Conservation (phyloP, 2,888 invertebrate genomes). For the Cotesia congregata region DNA sequence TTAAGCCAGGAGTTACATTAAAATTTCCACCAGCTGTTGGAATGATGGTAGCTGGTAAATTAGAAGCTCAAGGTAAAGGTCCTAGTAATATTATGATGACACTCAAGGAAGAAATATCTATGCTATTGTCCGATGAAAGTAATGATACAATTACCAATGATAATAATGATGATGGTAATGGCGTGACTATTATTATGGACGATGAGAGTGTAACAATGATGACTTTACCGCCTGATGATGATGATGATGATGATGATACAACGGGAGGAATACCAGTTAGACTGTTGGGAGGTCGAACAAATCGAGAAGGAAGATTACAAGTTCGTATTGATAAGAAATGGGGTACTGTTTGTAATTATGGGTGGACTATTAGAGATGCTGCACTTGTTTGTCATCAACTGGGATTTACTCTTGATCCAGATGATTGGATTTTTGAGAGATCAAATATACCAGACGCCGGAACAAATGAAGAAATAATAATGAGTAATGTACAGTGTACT, state of each 20-base stretch:
- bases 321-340: conserved; percentile 88
- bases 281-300: conserved; percentile 84
- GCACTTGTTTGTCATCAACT: conserved; percentile 96
- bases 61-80: conserved; percentile 85
- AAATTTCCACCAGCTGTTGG: conserved; percentile 94
- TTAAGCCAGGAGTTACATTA: conserved; percentile 90
- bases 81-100: conserved; percentile 87
- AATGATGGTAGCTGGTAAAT: conserved; percentile 94
- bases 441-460: conserved; percentile 86
- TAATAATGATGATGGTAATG: conserved; percentile 69
- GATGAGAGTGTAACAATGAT: conserved; percentile 54
- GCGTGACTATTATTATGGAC: conserved; percentile 74
- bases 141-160: conserved; percentile 75
- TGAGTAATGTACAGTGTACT: conserved; percentile 92
- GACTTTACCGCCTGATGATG: conserved; percentile 58
- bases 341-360: conserved; percentile 98
- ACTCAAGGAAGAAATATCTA: conserved; percentile 81
- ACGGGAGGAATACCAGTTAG: conserved; percentile 76
- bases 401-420: conserved; percentile 91
- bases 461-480: conserved; percentile 81
- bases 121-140: conserved; percentile 69
- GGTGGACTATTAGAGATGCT: conserved; percentile 93
- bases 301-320: conserved; percentile 89
- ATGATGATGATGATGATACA: conserved; percentile 28
- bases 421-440: conserved; percentile 89